Evolutionary conservation across 2,113 vertebrate genomes (phyloP).

Genomic region (Prunella himalayana): DNA sequence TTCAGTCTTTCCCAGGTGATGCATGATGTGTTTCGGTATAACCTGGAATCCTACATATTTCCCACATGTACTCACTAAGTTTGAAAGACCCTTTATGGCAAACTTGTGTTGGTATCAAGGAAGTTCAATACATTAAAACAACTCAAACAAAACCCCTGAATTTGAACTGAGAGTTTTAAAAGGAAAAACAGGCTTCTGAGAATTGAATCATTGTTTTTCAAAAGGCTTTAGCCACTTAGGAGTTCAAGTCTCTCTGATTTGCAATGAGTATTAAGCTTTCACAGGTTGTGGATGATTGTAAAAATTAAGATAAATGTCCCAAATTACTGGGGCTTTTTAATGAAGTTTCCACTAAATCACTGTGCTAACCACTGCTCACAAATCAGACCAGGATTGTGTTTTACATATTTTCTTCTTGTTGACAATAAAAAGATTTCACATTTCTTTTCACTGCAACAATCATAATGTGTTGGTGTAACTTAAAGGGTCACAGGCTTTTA

Average conservation of each 20-base stretch:
- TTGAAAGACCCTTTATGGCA: not conserved
- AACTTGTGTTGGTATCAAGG: not conserved
- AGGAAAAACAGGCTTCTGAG: not conserved
- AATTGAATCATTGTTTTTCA: not conserved
- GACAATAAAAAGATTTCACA: not conserved
- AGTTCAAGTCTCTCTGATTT: not conserved
- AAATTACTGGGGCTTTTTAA: not conserved
- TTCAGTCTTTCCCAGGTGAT: not conserved
- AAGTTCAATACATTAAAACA: not conserved
- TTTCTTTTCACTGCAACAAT: not conserved
- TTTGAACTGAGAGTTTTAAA: not conserved
- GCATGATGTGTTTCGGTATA: not conserved
- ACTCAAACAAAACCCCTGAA: fast-evolving
- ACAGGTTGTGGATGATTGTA: not conserved
- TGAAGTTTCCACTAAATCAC: not conserved
- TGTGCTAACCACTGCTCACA: not conserved
- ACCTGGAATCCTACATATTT: not conserved
- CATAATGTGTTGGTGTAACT: not conserved
- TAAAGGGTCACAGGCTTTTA: not conserved
- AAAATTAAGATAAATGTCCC: not conserved
- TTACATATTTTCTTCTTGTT: not conserved
- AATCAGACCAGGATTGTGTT: not conserved
- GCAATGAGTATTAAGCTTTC: not conserved
- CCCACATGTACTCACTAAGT: not conserved
- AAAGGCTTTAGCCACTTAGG: not conserved